phyloP scores from a whole-genome alignment of 2,113 vertebrate species.

The Loxodonta africana region DNA sequence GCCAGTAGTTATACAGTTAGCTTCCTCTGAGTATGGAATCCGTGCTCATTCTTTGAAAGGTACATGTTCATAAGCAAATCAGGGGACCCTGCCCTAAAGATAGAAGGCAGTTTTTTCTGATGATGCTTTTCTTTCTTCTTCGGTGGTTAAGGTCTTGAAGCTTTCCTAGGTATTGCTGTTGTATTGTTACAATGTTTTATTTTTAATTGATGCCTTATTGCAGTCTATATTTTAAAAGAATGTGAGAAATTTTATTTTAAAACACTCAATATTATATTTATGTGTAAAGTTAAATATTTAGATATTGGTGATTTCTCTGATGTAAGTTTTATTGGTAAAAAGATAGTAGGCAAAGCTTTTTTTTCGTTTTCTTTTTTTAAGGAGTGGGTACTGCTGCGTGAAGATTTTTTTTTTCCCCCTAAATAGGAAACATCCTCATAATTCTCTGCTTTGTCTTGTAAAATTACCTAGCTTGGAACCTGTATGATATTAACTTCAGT shows the following conservation, averaged over 20 bases:
- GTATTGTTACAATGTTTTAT: background rate
- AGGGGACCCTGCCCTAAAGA: background rate
- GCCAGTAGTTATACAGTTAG: background rate
- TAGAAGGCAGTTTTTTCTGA: background rate
- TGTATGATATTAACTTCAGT: constrained; percentile 7
- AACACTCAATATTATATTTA: background rate
- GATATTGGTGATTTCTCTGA: background rate
- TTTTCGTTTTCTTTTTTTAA: background rate
- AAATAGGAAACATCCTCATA: background rate
- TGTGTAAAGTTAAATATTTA: background rate
- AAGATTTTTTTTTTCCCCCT: background rate
- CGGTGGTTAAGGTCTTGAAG: background rate
- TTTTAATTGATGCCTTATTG: background rate
- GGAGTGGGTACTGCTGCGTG: background rate
- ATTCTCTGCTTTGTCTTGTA: background rate
- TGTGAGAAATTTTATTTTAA: background rate
- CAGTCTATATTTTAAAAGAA: background rate
- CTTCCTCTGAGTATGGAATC: background rate
- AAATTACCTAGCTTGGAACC: background rate
- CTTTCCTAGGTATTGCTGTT: background rate
- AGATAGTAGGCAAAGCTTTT: background rate
- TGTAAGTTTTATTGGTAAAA: background rate
- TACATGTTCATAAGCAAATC: background rate
- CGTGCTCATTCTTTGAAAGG: background rate
- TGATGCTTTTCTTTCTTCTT: background rate